Base-by-base conservation (phyloP, 2,113 vertebrate species). In the Corythornis vintsioides region DNA sequence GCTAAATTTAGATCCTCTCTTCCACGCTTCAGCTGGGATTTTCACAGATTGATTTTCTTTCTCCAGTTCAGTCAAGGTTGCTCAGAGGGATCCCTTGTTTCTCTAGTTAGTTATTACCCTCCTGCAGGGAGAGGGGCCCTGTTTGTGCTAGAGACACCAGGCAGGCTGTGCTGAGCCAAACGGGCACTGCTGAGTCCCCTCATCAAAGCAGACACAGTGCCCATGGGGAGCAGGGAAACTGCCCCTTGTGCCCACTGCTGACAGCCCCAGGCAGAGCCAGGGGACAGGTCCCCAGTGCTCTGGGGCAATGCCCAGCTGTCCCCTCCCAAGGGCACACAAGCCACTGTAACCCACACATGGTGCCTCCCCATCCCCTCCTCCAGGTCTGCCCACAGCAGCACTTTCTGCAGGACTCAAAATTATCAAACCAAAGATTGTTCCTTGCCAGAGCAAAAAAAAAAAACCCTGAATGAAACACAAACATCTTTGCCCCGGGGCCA, bases 401-500 rank as follows among this genome's bases (percentile, higher is more conserved):
- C 47, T 22, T 76, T 59, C 74, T 29, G 59, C 3, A 63, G 65
- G 55, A 43, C 22, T 88, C 78, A 13, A 16, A 26, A 20, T 73
- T 13, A 93, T 43, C 81, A 64, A 91, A 79, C 40, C 6, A 45
- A 76, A 59, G 25, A 13, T 38, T 3, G 6, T 65, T 19, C 81
- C 83, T 75, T 31, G 17, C 28, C 77, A 76, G 50, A 84, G 33
- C 25, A 73, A 43, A 77, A 80, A 65, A 71, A 35, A 35, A 35
- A 35, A 35, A 8, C 35, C 9, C 81, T 91, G 81, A 70, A 79
- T 76, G 89, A 74, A 87, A 63, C 67, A 2, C 2, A 94, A 94
- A 79, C 42, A 77, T 94, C 71, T 69, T 79, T 93, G 91, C 91
- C 89, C 82, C 25, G 52, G 61, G 91, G 94, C 92, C 89, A 67